phyloP scores from a whole-genome alignment of 2,113 vertebrate species.

The Rhea americana region DNA sequence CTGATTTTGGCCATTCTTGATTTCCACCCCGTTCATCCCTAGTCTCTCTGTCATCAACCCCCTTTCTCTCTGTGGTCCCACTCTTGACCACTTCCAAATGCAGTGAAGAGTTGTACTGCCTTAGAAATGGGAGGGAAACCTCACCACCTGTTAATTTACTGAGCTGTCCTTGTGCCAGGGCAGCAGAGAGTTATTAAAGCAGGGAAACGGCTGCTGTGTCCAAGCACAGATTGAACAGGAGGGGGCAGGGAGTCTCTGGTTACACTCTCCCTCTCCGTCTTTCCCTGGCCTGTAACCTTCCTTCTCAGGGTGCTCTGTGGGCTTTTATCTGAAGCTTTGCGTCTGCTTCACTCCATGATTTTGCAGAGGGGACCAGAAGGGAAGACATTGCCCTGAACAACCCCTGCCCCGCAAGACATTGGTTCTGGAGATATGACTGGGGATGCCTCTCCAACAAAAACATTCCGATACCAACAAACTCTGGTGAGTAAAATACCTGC shows the following conservation, averaged over 20 bases:
- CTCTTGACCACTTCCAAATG: background rate
- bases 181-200: constrained; percentile 40
- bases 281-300: constrained; percentile 43
- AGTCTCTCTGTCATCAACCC: background rate
- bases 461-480: constrained; percentile 87
- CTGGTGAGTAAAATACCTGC: constrained; percentile 77
- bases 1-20: background rate
- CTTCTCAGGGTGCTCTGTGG: constrained; percentile 36
- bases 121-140: constrained; percentile 48
- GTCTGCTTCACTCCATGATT: constrained; percentile 13
- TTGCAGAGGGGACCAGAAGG: background rate
- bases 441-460: constrained; percentile 85
- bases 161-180: constrained; percentile 54
- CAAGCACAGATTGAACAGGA: constrained; percentile 47
- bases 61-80: background rate
- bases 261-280: constrained; percentile 45
- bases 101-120: background rate
- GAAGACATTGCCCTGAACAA: background rate
- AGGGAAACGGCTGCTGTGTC: constrained; percentile 33
- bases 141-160: constrained; percentile 68
- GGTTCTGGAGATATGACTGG: constrained; percentile 80
- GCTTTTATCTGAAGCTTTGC: background rate
- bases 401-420: background rate
- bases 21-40: background rate
- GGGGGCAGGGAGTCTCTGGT: constrained; percentile 69